phyloP scores from a whole-genome alignment of 2,888 invertebrate genomes.

The Pedicia rivosa region DNA sequence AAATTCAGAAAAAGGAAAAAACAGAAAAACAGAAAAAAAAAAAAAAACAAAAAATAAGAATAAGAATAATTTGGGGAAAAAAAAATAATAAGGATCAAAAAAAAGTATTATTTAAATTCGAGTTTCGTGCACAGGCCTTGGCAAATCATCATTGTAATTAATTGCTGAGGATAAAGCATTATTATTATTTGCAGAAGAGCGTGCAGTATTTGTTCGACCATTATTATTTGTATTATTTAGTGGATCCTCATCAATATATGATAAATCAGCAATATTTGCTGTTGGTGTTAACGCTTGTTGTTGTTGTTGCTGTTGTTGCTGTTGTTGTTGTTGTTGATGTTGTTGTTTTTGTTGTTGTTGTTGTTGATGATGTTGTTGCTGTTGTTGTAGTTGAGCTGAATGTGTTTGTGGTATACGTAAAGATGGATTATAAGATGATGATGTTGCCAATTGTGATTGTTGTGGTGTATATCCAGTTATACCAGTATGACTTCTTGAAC shows the following conservation, averaged over 20 bases:
- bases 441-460: conserved; percentile 22
- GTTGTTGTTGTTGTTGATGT: conserved; percentile 13
- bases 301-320: conserved; percentile 6
- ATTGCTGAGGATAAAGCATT: background rate
- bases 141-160: background rate
- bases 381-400: conserved; percentile 10
- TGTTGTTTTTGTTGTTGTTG: no score
- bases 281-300: conserved; percentile 15
- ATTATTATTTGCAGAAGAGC: background rate
- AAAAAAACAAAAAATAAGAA: no score
- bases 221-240: background rate
- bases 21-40: no score
- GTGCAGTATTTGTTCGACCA: background rate
- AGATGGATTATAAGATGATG: conserved; percentile 20
- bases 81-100: background rate
- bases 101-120: background rate
- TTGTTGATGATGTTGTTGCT: conserved; percentile 6
- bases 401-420: conserved; percentile 17
- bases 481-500: conserved; percentile 51
- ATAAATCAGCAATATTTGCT: conserved; percentile 42
- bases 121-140: conserved; percentile 2
- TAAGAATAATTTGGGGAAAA: no score
- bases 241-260: conserved; percentile 49
- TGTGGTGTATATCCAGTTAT: conserved; percentile 29
- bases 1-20: no score